Conservation (phyloP, 2,888 invertebrate species). For the Oxystoma pomonae region DNA sequence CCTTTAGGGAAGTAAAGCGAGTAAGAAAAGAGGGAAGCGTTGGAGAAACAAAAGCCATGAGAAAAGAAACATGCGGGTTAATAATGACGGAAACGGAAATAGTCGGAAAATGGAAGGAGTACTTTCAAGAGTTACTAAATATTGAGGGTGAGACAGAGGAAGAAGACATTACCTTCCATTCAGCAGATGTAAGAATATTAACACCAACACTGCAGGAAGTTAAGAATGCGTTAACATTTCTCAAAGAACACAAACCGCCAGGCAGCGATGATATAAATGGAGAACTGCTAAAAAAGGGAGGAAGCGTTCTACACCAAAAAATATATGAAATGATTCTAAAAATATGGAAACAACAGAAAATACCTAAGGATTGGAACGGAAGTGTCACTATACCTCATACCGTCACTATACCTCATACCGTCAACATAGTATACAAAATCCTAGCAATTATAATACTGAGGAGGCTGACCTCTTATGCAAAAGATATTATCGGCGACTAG, state of each 20-base stretch:
- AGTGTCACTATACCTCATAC: neutral
- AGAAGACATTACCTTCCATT: constrained; percentile 1
- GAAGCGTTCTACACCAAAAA: neutral
- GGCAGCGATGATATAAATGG: too few species aligned
- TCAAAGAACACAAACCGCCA: neutral
- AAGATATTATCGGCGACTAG: too few species aligned
- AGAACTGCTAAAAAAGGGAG: too few species aligned
- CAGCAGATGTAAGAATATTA: neutral
- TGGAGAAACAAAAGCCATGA: constrained; percentile 1
- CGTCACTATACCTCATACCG: too few species aligned
- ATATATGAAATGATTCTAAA: neutral
- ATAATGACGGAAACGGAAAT: neutral
- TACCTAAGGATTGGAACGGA: neutral
- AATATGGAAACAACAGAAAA: neutral
- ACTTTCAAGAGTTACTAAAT: neutral
- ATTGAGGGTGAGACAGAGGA: neutral
- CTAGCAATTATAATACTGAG: too few species aligned
- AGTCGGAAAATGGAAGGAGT: neutral
- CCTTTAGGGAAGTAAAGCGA: neutral
- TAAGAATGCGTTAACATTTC: neutral
- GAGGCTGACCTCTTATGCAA: too few species aligned
- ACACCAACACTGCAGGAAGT: neutral
- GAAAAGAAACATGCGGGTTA: neutral
- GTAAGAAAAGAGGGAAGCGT: neutral
- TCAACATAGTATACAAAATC: too few species aligned